Evolutionary conservation across 2,888 invertebrate genomes (phyloP), one percentile per base, ranked within the genome.

Genomic region (Athetis lepigone): DNA sequence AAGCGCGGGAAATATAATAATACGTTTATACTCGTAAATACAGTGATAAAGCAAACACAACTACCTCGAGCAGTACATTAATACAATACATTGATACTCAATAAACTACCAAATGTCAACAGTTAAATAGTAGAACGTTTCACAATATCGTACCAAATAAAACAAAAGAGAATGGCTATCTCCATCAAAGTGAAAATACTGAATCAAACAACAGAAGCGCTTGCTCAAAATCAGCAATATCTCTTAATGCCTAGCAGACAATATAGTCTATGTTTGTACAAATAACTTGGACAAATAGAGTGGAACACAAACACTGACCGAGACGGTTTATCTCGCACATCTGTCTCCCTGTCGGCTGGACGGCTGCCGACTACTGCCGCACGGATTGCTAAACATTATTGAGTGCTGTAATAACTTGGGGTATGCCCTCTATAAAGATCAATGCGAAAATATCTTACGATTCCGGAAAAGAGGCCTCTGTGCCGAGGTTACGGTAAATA

Each of bases 271-370:
- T 54, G 50, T 58, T 71, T 51, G 69, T 19, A 55, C 64, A 69
- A 69, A 73, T 46, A 62, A 46, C 36, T 68, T 25, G 57, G 18
- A 36, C 71, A 72, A 68, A 73, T 42, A 71, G 9, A 29, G 23
- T 61, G 72, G 18, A 61, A 47, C 23, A 57, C 54, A 62, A 67
- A 70, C 72, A 56, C 25, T 62, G 63, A n/a, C 33, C 50, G 55
- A 42, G 50, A 25, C 18, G 27, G 57, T 55, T 54, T 69, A 63
- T 73, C 74, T 54, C 11, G 11, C 21, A 37, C 56, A 71, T 72
- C 52, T 62, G 60, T 51, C 51, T 43, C 27, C 36, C 42, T 57
- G 54, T 50, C 68, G 40, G 46, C 67, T 67, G 46, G 37, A 39
- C 54, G 37, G 54, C 57, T 62, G 33, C 40, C 19, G 6, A 18